phyloP scores from a whole-genome alignment of 2,113 vertebrate genomes.

The Orcinus orca region DNA sequence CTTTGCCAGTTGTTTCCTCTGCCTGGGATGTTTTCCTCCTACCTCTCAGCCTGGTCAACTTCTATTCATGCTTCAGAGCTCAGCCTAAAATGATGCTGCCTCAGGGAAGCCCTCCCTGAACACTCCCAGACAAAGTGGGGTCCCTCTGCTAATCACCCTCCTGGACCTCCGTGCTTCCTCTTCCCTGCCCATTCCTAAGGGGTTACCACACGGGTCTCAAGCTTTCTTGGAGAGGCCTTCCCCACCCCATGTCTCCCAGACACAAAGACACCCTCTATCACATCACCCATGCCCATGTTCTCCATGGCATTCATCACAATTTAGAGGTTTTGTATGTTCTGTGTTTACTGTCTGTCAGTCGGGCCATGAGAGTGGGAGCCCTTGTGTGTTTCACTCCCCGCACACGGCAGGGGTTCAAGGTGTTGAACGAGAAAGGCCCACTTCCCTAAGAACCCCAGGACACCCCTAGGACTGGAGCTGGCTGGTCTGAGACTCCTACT shows the following conservation, averaged over 20 bases:
- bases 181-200: not conserved
- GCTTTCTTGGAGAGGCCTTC: not conserved
- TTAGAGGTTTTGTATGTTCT: not conserved
- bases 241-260: not conserved
- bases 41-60: not conserved
- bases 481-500: not conserved
- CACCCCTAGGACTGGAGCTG: not conserved
- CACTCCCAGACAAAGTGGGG: not conserved
- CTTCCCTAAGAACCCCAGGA: not conserved
- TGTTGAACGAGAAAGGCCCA: not conserved
- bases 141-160: not conserved
- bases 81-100: not conserved
- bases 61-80: not conserved
- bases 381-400: not conserved
- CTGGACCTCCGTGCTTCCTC: not conserved
- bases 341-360: rapidly evolving
- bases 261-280: not conserved
- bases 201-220: not conserved
- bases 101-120: conserved; percentile 21
- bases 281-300: rapidly evolving
- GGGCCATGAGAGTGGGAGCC: not conserved
- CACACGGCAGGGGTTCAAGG: not conserved
- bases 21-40: not conserved
- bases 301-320: rapidly evolving
- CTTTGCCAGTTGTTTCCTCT: not conserved